Evolutionary conservation across 2,797 vertebrate genomes (phyloP).

Genomic region (Sebastes wilsoni): DNA sequence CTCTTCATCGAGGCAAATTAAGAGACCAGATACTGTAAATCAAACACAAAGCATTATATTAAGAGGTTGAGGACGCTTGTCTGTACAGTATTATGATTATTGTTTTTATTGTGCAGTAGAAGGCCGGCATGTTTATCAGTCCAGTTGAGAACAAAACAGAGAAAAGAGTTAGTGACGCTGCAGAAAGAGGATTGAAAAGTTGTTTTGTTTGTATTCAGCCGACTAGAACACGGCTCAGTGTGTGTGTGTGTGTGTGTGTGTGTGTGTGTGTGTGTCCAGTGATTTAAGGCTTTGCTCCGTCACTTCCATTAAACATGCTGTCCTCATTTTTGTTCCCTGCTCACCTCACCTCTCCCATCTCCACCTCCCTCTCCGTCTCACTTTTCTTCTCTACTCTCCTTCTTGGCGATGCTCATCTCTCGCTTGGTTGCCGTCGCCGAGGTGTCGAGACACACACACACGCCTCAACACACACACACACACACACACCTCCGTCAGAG

Average conservation of each 20-base stretch:
- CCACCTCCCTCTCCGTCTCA: constrained; percentile 14
- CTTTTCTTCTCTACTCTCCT: constrained; percentile 8
- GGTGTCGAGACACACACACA: constrained; percentile 16
- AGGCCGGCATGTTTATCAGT: neutral
- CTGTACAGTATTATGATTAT: neutral
- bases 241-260: constrained; percentile 15
- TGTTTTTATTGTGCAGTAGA: neutral
- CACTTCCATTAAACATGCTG: constrained; percentile 51
- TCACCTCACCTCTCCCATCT: neutral
- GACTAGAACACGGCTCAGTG: neutral
- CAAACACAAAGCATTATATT: neutral
- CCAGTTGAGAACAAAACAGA: neutral
- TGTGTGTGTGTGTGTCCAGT: constrained; percentile 20
- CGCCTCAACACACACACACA: too few relatives aligned
- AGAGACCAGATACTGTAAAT: neutral
- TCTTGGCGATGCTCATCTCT: constrained; percentile 44
- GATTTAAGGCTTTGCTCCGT: constrained; percentile 51
- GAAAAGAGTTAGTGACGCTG: neutral
- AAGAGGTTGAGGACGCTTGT: neutral
- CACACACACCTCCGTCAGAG: constrained; percentile 10
- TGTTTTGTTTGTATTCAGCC: constrained; percentile 30
- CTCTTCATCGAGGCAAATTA: neutral
- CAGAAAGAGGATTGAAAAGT: constrained; percentile 4
- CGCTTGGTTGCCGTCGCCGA: constrained; percentile 51
- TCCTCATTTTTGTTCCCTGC: constrained; percentile 40